Percentiles rank a stretch among this genome's conserved stretches.
Evolutionary conservation across 2,113 vertebrate genomes (phyloP).

Genomic region (Pseudolaguvia tuberculata): DNA sequence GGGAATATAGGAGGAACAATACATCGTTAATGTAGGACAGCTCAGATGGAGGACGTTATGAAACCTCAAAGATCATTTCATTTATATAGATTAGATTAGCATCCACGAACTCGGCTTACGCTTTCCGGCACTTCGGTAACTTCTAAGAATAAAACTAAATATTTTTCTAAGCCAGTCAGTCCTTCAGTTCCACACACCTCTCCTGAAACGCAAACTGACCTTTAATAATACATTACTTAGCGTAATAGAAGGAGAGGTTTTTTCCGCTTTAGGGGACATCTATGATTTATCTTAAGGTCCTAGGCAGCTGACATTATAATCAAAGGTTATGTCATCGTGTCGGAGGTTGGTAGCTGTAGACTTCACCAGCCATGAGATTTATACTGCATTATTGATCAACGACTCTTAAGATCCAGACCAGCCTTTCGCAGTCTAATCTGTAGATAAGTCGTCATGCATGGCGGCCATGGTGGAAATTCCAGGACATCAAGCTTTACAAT

Average conservation of each 20-base stretch:
- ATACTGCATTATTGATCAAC: conserved; percentile 58
- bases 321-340: conserved; percentile 69
- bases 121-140: background rate
- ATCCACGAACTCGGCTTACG: background rate
- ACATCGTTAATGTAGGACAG: background rate
- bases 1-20: conserved; percentile 32
- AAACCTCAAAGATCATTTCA: no score
- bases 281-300: conserved; percentile 68
- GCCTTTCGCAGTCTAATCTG: conserved; percentile 32
- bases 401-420: conserved; percentile 54
- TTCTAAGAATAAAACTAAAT: conserved; percentile 30
- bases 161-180: conserved; percentile 22
- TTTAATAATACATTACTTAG: conserved; percentile 68
- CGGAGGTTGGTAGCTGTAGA: conserved; percentile 62
- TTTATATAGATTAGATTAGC: no score
- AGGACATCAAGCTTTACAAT: background rate
- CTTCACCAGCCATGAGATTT: conserved; percentile 63
- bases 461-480: background rate
- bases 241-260: conserved; percentile 59
- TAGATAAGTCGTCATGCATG: conserved; percentile 24
- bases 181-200: conserved; percentile 51
- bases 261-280: conserved; percentile 60
- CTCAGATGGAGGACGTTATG: no score
- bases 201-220: conserved; percentile 59
- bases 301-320: conserved; percentile 67